Evolutionary conservation across 2,113 vertebrate species (phyloP), one percentile per base, ranked within the genome.

Genomic region (Balaeniceps rex): DNA sequence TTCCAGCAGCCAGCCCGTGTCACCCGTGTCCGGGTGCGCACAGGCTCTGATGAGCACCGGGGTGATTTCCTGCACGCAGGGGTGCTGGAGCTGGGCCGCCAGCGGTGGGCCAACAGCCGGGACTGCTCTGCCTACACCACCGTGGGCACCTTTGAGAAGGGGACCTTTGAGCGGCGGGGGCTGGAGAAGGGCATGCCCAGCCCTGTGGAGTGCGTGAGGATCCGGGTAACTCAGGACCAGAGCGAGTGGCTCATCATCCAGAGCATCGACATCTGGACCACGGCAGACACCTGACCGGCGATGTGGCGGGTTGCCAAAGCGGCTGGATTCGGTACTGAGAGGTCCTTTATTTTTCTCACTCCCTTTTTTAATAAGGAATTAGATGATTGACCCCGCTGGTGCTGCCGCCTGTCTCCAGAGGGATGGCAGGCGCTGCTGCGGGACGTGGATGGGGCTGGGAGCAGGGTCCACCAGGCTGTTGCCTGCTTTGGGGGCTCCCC

Each of bases 191-290:
- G 10, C 8, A 12, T 92, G 14, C 51, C 58, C 0, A 33, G 89
- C 31, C 29, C 97, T 0, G 95, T 98, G 17, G 97, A 97, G 4
- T 99, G 99, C 7, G 78, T 99, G 60, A 97, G 98, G 83, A 98
- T 99, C 47, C 71, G 64, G 19, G 98, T 99, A 24, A 98, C 98
- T 2, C 94, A 23, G 5, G 78, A 44, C 16, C 99, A 99, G 89
- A 92, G 93, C 0, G 97, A 98, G n/a, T 98, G 98, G 98, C 91
- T 99, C 19, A 96, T 99, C 82, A 98, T 99, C 82, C 92, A 25
- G 22, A 98, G 96, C 88, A 98, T 99, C 26, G 95, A 97, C 49
- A 92, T 99, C 90, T 98, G 98, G 98, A 97, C 94, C 4, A 14
- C 24, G 4, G 28, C 51, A 1, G 55, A 18, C 36, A 36, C n/a